phyloP scores from a whole-genome alignment of 2,113 vertebrate species.

The Myotis brandtii region DNA sequence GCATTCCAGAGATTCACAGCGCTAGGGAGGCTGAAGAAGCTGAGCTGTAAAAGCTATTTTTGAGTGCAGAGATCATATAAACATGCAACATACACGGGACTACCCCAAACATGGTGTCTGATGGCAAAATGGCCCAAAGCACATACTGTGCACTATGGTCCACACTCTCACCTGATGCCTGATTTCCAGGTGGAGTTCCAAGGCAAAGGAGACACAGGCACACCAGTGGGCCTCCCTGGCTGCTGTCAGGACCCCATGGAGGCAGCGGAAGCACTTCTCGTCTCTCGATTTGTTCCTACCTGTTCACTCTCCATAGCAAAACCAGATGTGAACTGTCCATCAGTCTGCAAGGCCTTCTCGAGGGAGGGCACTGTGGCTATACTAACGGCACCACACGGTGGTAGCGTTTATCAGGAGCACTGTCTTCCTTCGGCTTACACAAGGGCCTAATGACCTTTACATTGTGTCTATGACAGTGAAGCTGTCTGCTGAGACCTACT shows the following conservation, averaged over 20 bases:
- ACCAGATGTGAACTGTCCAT: background rate
- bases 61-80: constrained; percentile 34
- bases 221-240: background rate
- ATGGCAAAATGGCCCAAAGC: background rate
- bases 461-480: background rate
- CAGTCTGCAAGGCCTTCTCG: background rate
- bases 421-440: background rate
- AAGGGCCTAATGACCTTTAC: background rate
- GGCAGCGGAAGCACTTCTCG: background rate
- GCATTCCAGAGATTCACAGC: constrained; percentile 67
- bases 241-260: background rate
- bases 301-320: background rate
- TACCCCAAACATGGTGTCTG: background rate
- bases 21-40: constrained; percentile 62
- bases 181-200: background rate
- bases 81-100: constrained; percentile 70
- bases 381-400: background rate
- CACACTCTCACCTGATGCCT: no score
- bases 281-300: background rate
- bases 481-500: background rate
- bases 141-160: background rate
- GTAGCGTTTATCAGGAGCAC: background rate
- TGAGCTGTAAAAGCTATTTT: background rate
- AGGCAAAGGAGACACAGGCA: background rate
- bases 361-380: background rate